Evolutionary conservation across 2,797 vertebrate species (phyloP), one percentile per base, ranked within the genome.

Genomic region (Rhinophrynus dorsalis): DNA sequence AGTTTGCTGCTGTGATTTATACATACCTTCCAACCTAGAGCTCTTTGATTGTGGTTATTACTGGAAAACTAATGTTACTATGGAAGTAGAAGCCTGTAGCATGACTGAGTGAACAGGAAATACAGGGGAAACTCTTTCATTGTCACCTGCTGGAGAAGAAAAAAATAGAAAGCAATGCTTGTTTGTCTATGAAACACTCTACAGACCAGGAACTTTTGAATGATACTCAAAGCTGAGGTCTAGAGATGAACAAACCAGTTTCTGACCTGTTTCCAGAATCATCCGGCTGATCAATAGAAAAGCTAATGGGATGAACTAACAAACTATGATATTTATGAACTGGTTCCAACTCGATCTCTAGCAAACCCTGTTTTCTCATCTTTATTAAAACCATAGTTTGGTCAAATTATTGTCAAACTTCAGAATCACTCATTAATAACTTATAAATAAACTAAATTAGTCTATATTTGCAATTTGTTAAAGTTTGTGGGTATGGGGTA

Each of bases 21-120:
- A 73, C 70, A 67, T 67, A 73, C 62, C 70, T 73, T 73, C 70
- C 70, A 73, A 73, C 70, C 70, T 73, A 73, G 52, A 15, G 68
- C 68, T 65, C 42, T 72, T 57, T 64, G 63, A 67, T 30, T 51
- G 35, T 67, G 62, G 51, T 47, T 73, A 66, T 60, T 66, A 73
- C 62, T 44, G 45, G 55, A 45, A 66, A 65, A 67, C 47, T 66
- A 73, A 73, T 66, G n/a, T 17, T 42, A 42, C 17, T 18, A 42
- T 17, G 47, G 57, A 26, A 51, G 51, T 58, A 65, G 51, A 38
- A 64, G 32, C 38, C 17, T 59, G 69, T 17, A 72, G 44, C 57
- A 72, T 72, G 61, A 72, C 27, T 64, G 60, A 62, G 40, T 63
- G 58, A 70, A 56, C 38, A 54, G 57, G 67, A 51, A 64, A 38